A percentile compares a stretch with the other conserved stretches of the same genome.
Conservation (phyloP, 2,113 vertebrate genomes). For the Erpornis zantholeuca region DNA sequence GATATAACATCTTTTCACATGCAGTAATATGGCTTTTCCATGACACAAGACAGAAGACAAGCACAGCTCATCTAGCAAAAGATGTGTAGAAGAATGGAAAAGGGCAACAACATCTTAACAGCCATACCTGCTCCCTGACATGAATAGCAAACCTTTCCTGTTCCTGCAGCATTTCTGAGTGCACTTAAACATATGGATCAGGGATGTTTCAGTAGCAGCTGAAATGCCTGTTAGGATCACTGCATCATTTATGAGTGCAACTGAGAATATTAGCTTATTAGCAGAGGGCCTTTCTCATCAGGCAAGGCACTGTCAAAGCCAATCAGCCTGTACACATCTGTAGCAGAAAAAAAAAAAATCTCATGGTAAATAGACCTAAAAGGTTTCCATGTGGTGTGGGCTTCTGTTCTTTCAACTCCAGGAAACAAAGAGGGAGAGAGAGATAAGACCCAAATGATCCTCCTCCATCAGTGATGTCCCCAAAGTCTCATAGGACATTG, state of each 20-base stretch:
- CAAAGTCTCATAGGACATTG: neutral
- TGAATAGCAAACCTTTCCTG: neutral
- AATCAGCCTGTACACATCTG: neutral
- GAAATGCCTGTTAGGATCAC: neutral
- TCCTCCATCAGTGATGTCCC: neutral
- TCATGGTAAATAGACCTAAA: neutral
- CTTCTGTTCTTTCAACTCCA: neutral
- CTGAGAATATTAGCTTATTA: slow-evolving; percentile 59
- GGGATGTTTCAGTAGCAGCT: neutral
- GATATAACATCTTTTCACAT: neutral
- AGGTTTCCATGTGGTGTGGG: neutral
- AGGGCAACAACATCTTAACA: neutral
- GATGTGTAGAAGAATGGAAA: neutral
- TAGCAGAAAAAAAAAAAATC: neutral
- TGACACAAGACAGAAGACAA: neutral
- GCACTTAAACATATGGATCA: neutral
- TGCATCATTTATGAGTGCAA: slow-evolving; percentile 61
- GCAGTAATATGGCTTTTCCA: neutral
- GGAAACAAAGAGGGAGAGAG: neutral
- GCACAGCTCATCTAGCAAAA: neutral
- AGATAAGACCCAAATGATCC: neutral
- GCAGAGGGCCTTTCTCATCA: neutral
- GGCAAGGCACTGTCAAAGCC: neutral
- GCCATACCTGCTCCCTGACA: neutral
- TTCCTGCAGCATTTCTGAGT: neutral